These are phyloP conservation scores for Helleia helle DNA, from an alignment of 2,888 invertebrate genomes.

Conservation along the genomic window DNA sequence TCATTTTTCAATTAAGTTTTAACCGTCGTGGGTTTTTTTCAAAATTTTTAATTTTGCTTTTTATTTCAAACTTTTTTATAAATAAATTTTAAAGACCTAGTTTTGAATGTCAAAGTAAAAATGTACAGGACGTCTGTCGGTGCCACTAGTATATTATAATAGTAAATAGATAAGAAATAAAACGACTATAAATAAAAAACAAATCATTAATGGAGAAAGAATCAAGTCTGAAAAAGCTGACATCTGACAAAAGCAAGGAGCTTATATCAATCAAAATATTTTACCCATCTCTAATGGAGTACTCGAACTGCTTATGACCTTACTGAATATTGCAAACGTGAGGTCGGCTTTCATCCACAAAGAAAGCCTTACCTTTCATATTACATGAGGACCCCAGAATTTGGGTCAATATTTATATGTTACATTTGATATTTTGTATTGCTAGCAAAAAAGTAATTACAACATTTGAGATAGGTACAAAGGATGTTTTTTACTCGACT, in stretches of 20 bases:
- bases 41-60: too few species aligned
- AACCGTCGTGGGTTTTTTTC: too few species aligned
- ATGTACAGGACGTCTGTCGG: too few species aligned
- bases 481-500: too few species aligned
- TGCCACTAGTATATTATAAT: too few species aligned
- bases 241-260: conserved; percentile 4
- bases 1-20: too few species aligned
- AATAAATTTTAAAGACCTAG: too few species aligned
- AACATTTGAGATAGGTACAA: too few species aligned
- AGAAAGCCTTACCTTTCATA: conserved; percentile 9
- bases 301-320: background rate
- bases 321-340: background rate
- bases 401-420: background rate
- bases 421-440: conserved; percentile 6
- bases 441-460: conserved; percentile 2
- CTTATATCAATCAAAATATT: conserved; percentile 7
- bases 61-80: too few species aligned
- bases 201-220: background rate
- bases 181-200: too few species aligned
- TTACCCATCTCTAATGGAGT: background rate
- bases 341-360: background rate
- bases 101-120: too few species aligned
- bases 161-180: too few species aligned
- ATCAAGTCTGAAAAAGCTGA: background rate
- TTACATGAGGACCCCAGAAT: conserved; percentile 4